These are phyloP conservation scores for Chironomus riparius DNA, from an alignment of 2,888 invertebrate genomes.

Conservation along the genomic window DNA sequence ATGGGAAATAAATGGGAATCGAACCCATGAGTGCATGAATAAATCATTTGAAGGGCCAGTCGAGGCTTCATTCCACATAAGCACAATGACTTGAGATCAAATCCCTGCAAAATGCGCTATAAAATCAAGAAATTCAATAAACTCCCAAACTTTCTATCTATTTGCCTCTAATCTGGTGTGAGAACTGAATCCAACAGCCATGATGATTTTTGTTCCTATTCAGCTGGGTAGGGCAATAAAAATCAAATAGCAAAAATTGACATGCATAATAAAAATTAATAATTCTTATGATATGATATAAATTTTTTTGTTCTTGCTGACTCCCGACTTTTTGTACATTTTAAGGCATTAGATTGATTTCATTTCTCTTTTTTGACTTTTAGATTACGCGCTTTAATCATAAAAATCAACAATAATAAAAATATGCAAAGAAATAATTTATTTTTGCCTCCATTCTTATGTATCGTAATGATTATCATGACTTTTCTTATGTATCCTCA, in stretches of 20 bases:
- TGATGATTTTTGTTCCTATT: too few relatives aligned
- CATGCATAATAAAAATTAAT: slow-evolving; percentile 24
- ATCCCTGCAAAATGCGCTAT: too few relatives aligned
- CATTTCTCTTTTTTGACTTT: not conserved
- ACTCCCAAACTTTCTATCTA: too few relatives aligned
- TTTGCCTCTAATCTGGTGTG: not conserved
- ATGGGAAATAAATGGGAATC: too few relatives aligned
- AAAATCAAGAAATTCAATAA: too few relatives aligned
- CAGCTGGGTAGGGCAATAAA: slow-evolving; percentile 3
- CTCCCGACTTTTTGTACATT: not conserved
- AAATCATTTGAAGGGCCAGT: too few relatives aligned
- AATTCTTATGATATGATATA: not conserved
- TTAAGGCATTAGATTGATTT: not conserved
- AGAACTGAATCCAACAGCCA: not conserved
- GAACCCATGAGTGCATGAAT: too few relatives aligned
- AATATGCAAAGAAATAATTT: slow-evolving; percentile 21
- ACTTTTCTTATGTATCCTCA: too few relatives aligned
- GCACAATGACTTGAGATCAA: too few relatives aligned
- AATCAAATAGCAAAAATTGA: slow-evolving; percentile 22
- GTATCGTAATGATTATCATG: too few relatives aligned
- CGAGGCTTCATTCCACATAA: too few relatives aligned
- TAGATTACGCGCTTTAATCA: slow-evolving; percentile 4
- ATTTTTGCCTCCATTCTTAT: not conserved
- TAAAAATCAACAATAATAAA: slow-evolving; percentile 23
- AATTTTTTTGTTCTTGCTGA: not conserved